Percentiles rank a stretch among this genome's conserved stretches.
Conservation (phyloP, 1,140 invertebrate species). For the Zaprionus vittiger region DNA sequence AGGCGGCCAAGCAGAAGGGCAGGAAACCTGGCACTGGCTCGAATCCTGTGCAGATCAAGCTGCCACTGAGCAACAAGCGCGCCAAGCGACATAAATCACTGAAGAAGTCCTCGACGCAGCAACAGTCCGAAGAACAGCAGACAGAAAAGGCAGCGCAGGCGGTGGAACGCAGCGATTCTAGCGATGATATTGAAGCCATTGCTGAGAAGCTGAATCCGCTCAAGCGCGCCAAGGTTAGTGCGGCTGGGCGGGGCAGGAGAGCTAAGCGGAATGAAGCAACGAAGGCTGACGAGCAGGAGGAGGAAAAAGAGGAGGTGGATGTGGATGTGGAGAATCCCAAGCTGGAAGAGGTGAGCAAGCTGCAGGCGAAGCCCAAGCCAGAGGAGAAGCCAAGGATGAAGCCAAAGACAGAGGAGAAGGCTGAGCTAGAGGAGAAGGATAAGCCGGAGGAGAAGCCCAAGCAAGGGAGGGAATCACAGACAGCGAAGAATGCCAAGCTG, state of each 20-base stretch:
- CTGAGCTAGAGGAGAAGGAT: not conserved
- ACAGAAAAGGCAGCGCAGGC: not conserved
- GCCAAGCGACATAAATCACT: slow-evolving; percentile 65
- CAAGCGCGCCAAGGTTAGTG: slow-evolving; percentile 52
- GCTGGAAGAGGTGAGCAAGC: not conserved
- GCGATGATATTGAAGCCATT: slow-evolving; percentile 65
- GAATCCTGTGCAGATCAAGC: slow-evolving; percentile 67
- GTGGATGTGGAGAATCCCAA: not conserved
- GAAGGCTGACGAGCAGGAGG: not conserved
- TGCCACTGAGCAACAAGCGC: slow-evolving; percentile 68
- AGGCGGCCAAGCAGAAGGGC: slow-evolving; percentile 14
- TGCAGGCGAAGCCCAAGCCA: not conserved
- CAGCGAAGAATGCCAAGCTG: not conserved
- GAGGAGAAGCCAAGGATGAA: not conserved
- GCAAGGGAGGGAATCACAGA: not conserved
- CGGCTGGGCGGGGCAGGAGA: not conserved
- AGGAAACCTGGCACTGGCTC: slow-evolving; percentile 11
- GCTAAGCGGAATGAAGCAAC: not conserved
- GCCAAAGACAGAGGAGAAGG: not conserved
- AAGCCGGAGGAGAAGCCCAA: not conserved
- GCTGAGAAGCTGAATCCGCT: slow-evolving; percentile 61
- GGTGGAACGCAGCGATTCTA: slow-evolving; percentile 49
- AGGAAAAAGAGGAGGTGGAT: not conserved
- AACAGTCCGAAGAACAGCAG: not conserved
- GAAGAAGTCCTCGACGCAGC: slow-evolving; percentile 29